These are phyloP conservation scores for Lordiphosa fenestrarum DNA, from an alignment of 2,888 invertebrate species.

Conservation along the genomic window DNA sequence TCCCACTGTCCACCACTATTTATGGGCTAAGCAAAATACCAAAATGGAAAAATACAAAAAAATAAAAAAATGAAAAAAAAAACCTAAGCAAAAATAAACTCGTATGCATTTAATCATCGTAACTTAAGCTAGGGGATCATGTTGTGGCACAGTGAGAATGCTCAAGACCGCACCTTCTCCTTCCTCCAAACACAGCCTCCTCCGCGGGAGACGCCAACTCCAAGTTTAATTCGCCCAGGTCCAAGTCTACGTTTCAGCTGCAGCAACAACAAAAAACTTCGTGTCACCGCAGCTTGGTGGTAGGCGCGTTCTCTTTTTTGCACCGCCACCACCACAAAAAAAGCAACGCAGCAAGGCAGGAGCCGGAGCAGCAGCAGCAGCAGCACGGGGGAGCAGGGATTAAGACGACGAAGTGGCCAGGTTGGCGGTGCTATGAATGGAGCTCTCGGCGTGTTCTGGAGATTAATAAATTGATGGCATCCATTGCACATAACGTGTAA, in stretches of 20 bases:
- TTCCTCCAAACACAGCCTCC: constrained; percentile 44
- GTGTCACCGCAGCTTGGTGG: constrained; percentile 63
- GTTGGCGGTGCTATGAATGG: constrained; percentile 45
- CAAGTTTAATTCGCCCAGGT: constrained; percentile 28
- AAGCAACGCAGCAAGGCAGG: constrained; percentile 8
- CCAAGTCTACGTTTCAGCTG: constrained; percentile 44
- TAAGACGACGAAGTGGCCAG: constrained; percentile 61
- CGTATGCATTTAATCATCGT: constrained; percentile 75
- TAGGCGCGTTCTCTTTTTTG: constrained; percentile 53
- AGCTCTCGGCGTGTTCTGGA: constrained; percentile 79
- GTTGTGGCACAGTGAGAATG: constrained; percentile 65
- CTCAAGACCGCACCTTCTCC: constrained; percentile 25
- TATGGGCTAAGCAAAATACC: constrained; percentile 46
- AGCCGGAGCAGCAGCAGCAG: not conserved
- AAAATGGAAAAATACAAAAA: constrained; percentile 14
- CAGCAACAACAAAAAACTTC: constrained; percentile 47
- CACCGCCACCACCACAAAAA: constrained; percentile 29
- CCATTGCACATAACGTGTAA: constrained; percentile 82
- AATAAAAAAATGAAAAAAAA: constrained; percentile 19
- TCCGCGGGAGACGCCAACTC: constrained; percentile 45
- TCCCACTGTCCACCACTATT: constrained; percentile 54
- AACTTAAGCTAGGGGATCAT: constrained; percentile 73
- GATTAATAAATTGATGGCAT: constrained; percentile 82
- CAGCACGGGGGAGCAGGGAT: constrained; percentile 47
- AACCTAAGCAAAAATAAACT: constrained; percentile 60